A percentile compares a stretch with the other conserved stretches of the same genome.
phyloP scores from a whole-genome alignment of 2,888 invertebrate genomes.

The Netelia virgata region DNA sequence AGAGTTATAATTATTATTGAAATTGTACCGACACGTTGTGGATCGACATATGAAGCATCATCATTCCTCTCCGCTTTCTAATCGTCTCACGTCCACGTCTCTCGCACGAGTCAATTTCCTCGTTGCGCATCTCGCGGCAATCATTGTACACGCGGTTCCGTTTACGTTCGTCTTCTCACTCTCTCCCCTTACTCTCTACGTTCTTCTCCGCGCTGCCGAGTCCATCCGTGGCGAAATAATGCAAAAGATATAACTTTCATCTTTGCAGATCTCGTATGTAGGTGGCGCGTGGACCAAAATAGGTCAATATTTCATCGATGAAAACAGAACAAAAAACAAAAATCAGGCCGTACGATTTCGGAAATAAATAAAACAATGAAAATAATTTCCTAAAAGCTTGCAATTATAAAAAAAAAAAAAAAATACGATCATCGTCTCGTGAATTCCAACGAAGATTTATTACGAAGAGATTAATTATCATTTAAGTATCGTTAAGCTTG shows the following conservation, averaged over 20 bases:
- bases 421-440: too few species aligned
- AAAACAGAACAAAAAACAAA: not conserved
- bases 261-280: not conserved
- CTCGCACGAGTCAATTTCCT: constrained; percentile 18
- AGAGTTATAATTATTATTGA: not conserved
- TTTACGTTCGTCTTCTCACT: constrained; percentile 32
- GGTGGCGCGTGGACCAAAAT: constrained; percentile 5
- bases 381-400: too few species aligned
- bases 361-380: too few species aligned
- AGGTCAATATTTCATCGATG: not conserved
- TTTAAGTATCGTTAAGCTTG: too few species aligned
- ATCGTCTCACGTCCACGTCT: constrained; percentile 27
- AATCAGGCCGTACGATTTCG: too few species aligned
- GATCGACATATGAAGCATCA: constrained; percentile 37
- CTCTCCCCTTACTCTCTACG: constrained; percentile 38
- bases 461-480: too few species aligned
- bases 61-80: constrained; percentile 54
- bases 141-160: constrained; percentile 38
- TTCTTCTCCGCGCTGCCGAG: constrained; percentile 32
- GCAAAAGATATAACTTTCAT: not conserved
- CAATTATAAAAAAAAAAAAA: too few species aligned
- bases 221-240: constrained; percentile 24
- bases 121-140: constrained; percentile 13
- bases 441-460: too few species aligned
- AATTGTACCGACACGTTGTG: not conserved